Conservation (phyloP, 2,113 vertebrate species). For the Macquaria ambigua region DNA sequence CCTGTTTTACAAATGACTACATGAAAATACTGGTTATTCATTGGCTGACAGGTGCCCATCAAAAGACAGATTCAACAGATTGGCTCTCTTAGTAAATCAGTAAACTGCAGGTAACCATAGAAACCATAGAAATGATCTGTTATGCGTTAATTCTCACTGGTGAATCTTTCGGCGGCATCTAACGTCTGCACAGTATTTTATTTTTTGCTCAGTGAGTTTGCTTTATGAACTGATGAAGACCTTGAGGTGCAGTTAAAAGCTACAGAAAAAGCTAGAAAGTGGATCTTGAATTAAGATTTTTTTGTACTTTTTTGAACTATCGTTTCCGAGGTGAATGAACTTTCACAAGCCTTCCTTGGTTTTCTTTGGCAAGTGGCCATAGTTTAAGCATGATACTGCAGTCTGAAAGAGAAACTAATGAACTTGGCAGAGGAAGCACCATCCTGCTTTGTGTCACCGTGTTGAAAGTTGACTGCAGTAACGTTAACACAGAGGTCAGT, state of each 20-base stretch:
- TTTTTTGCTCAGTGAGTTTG: neutral
- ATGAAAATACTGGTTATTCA: neutral
- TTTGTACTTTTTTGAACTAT: no score
- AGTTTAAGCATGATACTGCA: neutral
- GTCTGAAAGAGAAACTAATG: neutral
- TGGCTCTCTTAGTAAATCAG: neutral
- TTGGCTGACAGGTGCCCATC: neutral
- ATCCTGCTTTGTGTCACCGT: neutral
- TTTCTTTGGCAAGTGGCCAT: neutral
- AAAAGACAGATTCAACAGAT: neutral
- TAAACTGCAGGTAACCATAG: neutral
- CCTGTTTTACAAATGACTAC: neutral
- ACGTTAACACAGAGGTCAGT: neutral
- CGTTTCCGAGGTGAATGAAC: neutral
- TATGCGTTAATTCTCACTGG: no score
- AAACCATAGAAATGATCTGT: no score
- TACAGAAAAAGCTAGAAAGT: neutral
- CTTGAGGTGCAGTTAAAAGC: neutral
- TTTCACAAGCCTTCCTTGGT: neutral
- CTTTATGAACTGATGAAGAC: neutral
- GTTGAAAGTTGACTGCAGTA: neutral
- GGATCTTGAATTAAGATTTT: neutral
- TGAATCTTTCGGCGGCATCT: neutral
- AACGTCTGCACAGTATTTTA: neutral
- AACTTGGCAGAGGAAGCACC: neutral